These are phyloP conservation scores for Anneissia japonica DNA, from an alignment of 35 echinoderm and acorn worm genomes.

Conservation along the genomic window DNA sequence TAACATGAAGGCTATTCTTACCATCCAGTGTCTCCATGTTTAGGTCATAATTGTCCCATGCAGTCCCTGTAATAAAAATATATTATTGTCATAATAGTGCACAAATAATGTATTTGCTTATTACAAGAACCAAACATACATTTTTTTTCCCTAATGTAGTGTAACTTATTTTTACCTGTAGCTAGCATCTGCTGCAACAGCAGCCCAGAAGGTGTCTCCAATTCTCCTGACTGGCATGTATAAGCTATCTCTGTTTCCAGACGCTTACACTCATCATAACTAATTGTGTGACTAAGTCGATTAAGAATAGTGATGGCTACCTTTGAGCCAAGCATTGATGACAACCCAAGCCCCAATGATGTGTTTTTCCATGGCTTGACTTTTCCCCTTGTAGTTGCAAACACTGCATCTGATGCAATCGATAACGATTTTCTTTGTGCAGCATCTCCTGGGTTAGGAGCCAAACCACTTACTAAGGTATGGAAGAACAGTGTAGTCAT, in stretches of 20 bases:
- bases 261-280: neutral
- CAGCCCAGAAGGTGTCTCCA: slow-evolving; percentile 33
- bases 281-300: neutral
- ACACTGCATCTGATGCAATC: neutral
- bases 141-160: no score
- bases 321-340: slow-evolving; percentile 27
- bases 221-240: slow-evolving; percentile 22
- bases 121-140: neutral
- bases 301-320: neutral
- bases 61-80: slow-evolving; percentile 1
- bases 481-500: neutral
- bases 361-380: neutral
- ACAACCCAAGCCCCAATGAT: neutral
- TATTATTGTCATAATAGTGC: neutral
- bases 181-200: slow-evolving; percentile 20
- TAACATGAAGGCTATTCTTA: slow-evolving; percentile 41
- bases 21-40: slow-evolving; percentile 44
- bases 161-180: slow-evolving; percentile 60
- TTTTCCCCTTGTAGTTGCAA: neutral
- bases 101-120: neutral
- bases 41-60: slow-evolving; percentile 35
- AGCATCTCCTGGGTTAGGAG: neutral
- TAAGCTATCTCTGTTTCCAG: neutral
- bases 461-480: neutral
- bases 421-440: neutral